Evolutionary conservation across 1,140 invertebrate genomes (phyloP).

Genomic region (Hyposmocoma kahamanoa): DNA sequence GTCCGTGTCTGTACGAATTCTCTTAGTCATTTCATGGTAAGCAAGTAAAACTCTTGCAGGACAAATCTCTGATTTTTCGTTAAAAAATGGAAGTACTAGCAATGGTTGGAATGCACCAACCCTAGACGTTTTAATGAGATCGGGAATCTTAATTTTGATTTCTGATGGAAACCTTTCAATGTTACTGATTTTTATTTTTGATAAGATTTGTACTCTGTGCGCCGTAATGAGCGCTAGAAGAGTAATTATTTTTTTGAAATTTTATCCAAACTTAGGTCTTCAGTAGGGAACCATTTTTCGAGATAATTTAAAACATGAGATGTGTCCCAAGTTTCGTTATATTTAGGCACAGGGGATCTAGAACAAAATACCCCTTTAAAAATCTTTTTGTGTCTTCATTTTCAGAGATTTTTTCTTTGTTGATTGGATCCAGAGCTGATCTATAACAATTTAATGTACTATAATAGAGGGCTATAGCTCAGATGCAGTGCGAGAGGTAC

Average conservation of each 20-base stretch:
- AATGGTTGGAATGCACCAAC: constrained; percentile 9
- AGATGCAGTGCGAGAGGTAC: too few species aligned
- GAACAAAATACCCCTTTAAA: constrained; percentile 16
- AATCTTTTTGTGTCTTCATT: constrained; percentile 17
- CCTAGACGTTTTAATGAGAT: constrained; percentile 11
- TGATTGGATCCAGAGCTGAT: constrained; percentile 20
- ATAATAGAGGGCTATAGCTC: too few species aligned
- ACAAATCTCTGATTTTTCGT: constrained; percentile 8
- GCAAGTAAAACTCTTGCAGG: neutral
- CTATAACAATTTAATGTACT: constrained; percentile 17
- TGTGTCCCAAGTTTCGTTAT: constrained; percentile 22
- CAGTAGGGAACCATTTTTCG: neutral
- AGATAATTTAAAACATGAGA: constrained; percentile 14
- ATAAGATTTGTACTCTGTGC: neutral
- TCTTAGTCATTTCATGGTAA: constrained; percentile 3
- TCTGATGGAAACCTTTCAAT: neutral
- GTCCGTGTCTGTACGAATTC: neutral
- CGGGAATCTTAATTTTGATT: constrained; percentile 11
- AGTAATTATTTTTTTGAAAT: constrained; percentile 1
- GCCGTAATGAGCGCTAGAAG: constrained; percentile 2
- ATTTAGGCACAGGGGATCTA: constrained; percentile 13
- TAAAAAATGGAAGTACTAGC: constrained; percentile 6
- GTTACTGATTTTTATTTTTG: constrained; percentile 2
- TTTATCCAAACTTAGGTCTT: neutral
- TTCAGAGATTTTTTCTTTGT: constrained; percentile 3